Evolutionary conservation across 1,140 invertebrate species (phyloP), one percentile per base, ranked within the genome.

Genomic region (Dreissena rostriformis): DNA sequence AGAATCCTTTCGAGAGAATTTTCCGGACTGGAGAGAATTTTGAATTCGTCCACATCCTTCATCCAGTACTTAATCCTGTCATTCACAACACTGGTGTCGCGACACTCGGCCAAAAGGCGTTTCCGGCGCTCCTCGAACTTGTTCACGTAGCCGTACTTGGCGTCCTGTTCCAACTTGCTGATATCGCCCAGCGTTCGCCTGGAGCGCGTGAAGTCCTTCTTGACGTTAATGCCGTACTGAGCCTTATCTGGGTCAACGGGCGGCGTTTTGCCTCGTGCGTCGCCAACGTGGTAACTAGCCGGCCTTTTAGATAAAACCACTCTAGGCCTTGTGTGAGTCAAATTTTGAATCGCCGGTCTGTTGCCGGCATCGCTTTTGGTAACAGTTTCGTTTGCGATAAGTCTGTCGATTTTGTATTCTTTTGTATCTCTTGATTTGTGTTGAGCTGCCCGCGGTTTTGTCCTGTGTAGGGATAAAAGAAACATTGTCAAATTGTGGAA

Each of bases 141-240:
- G 55, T 88, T 83, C 12, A 83, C 66, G 53, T 85, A 85, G 55
- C 85, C 85, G 57, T 78, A 85, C 75, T 85, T 86, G 19, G 84
- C 80, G 28, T 88, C 81, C 61, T 85, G 82, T 71, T 88, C 85
- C 22, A 88, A 74, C 73, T 82, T 81, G 81, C 87, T 86, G n/a
- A 88, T 68, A 68, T 85, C 85, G 63, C 83, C 73, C 26, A 88
- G 78, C 63, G 83, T 78, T 17, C 87, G 74, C 12, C 87, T 57
- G 2, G 87, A 88, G 39, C 85, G 65, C 0, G 85, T 83, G 39
- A 85, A 67, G 51, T 86, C 79, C 55, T 85, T 85, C 22, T 76
- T 76, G n/a, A 84, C 55, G 52, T 83, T 77, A 66, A 86, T 83
- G 22, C 80, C 85, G 53, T 85, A 77, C 8, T 88, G 55, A 79